phyloP scores from a whole-genome alignment of 2,888 invertebrate species.

The Lypha dubia region DNA sequence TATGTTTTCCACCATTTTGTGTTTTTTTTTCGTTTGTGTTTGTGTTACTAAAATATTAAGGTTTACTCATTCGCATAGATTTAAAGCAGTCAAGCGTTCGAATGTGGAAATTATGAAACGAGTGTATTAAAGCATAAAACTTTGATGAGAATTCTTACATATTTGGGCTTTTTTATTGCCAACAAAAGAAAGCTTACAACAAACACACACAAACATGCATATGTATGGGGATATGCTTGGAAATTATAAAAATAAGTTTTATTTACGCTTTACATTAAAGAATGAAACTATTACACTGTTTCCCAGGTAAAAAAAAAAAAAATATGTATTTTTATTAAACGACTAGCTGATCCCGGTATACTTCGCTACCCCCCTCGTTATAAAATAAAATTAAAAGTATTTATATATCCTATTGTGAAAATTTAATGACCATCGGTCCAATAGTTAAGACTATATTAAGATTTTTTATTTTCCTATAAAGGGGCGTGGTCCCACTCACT shows the following conservation, averaged over 20 bases:
- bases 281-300: constrained; percentile 15
- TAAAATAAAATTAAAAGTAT: no score
- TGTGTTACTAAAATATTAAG: background rate
- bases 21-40: background rate
- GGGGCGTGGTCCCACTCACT: no score
- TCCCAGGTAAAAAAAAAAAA: no score
- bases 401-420: no score
- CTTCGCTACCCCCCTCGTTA: no score
- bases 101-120: constrained; percentile 71
- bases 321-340: no score
- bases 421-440: no score
- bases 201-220: no score
- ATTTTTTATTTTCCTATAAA: no score
- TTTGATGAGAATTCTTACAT: constrained; percentile 67
- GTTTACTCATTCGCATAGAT: constrained; percentile 54
- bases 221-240: background rate
- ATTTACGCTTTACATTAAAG: constrained; percentile 31
- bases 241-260: constrained; percentile 29
- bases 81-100: constrained; percentile 74
- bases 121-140: constrained; percentile 74
- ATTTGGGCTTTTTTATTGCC: constrained; percentile 67
- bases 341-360: no score
- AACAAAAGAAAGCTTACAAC: constrained; percentile 58
- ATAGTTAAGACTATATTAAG: no score
- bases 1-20: constrained; percentile 39